Percentiles rank a stretch among this genome's conserved stretches.
phyloP scores from a whole-genome alignment of 2,888 invertebrate genomes.

The Caenorhabditis angaria region DNA sequence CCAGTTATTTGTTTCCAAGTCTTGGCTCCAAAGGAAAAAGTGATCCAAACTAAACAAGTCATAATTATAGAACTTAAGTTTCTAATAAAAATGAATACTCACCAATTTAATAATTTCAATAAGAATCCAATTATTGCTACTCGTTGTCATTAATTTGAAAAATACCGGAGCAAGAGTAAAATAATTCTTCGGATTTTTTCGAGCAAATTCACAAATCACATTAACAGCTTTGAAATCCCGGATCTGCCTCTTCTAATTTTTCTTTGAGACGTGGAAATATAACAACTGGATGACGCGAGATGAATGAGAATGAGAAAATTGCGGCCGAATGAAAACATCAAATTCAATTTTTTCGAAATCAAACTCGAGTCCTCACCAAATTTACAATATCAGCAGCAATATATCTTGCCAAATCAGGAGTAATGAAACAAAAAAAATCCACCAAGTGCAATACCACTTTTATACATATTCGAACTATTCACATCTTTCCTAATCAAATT shows the following conservation, averaged over 20 bases:
- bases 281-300: too few relatives aligned
- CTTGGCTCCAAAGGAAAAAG: conserved; percentile 99
- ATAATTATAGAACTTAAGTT: neutral
- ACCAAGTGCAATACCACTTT: conserved; percentile 95
- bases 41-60: conserved; percentile 95
- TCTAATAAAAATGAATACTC: conserved; percentile 53
- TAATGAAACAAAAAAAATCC: conserved; percentile 97
- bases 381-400: conserved; percentile 98
- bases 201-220: conserved; percentile 97
- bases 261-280: conserved; percentile 98
- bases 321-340: too few relatives aligned
- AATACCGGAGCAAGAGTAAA: conserved; percentile 96
- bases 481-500: conserved; percentile 98
- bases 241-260: conserved; percentile 98
- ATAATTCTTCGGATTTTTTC: conserved; percentile 99
- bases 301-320: too few relatives aligned
- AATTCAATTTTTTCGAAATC: conserved; percentile 4
- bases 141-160: conserved; percentile 99
- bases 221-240: conserved; percentile 99
- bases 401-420: conserved; percentile 93
- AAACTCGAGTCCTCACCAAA: too few relatives aligned
- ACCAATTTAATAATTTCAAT: conserved; percentile 99
- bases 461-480: conserved; percentile 83
- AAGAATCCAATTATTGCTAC: conserved; percentile 99
- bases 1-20: conserved; percentile 99